These are phyloP conservation scores for Erebia aethiops DNA, from an alignment of 2,888 invertebrate species.

Conservation along the genomic window DNA sequence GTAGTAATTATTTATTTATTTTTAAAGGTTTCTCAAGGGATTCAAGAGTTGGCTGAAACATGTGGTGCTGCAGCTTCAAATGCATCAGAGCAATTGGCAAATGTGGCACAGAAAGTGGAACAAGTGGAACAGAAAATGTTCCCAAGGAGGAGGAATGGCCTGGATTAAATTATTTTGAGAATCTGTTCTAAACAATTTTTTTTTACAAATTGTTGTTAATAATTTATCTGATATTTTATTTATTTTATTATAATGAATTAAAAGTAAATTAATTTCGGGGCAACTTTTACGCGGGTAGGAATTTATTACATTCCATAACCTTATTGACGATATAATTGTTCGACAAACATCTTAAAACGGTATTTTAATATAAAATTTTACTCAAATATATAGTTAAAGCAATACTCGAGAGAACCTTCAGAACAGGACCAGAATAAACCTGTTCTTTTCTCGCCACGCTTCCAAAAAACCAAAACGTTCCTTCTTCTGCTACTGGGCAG, in stretches of 20 bases:
- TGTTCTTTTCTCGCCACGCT: no score
- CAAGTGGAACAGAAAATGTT: conserved; percentile 66
- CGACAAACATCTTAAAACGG: no score
- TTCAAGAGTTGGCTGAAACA: conserved; percentile 71
- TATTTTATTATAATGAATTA: conserved; percentile 33
- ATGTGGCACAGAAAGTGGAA: conserved; percentile 70
- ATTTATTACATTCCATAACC: no score
- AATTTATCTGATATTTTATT: conserved; percentile 7
- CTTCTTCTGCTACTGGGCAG: no score
- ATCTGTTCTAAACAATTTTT: conserved; percentile 25
- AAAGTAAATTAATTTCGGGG: no score
- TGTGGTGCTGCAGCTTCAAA: conserved; percentile 70
- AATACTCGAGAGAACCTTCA: no score
- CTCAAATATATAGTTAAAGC: no score
- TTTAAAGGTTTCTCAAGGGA: conserved; percentile 69
- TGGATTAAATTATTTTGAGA: conserved; percentile 55
- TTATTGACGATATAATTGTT: no score
- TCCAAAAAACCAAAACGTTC: no score
- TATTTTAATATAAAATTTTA: no score
- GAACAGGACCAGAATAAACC: no score
- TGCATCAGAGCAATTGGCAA: conserved; percentile 67
- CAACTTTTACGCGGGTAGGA: no score
- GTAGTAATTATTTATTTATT: conserved; percentile 11
- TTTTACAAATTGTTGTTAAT: conserved; percentile 37
- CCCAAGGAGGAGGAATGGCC: conserved; percentile 71